Evolutionary conservation across 2,113 vertebrate species (phyloP).

Genomic region (Canis aureus): DNA sequence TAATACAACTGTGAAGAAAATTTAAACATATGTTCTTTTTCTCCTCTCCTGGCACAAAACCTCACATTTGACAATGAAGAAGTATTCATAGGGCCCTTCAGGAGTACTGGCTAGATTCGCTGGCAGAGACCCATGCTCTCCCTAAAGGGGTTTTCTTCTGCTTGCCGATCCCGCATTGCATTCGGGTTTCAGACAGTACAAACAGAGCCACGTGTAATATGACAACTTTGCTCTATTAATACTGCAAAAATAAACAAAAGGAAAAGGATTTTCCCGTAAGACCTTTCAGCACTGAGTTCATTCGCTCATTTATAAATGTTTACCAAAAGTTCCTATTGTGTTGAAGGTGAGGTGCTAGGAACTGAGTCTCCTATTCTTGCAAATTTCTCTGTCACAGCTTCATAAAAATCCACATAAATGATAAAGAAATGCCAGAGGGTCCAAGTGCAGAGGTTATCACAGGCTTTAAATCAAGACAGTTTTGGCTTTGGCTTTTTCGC

Average conservation of each 20-base stretch:
- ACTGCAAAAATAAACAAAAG: constrained; percentile 43
- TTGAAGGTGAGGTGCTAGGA: not conserved
- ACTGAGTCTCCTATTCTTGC: not conserved
- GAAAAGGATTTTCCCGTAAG: constrained; percentile 35
- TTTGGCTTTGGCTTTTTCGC: not conserved
- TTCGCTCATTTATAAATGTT: constrained; percentile 30
- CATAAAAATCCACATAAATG: not conserved
- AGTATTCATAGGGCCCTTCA: not conserved
- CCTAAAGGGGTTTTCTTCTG: not conserved
- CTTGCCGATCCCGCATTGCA: not conserved
- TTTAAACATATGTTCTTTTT: constrained; percentile 18
- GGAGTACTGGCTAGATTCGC: not conserved
- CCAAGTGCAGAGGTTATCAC: not conserved
- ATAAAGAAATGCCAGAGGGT: not conserved
- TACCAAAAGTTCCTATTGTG: not conserved
- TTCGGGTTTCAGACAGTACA: not conserved
- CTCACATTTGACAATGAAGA: not conserved
- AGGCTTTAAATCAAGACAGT: not conserved
- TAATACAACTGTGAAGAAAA: constrained; percentile 36
- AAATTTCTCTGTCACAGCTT: not conserved
- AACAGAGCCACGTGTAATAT: not conserved
- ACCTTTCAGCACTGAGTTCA: not conserved
- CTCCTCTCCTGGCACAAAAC: constrained; percentile 16
- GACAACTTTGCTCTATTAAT: constrained; percentile 18
- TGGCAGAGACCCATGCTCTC: not conserved